These are phyloP conservation scores for Mya arenaria DNA, from an alignment of 1,140 invertebrate species.

Conservation along the genomic window DNA sequence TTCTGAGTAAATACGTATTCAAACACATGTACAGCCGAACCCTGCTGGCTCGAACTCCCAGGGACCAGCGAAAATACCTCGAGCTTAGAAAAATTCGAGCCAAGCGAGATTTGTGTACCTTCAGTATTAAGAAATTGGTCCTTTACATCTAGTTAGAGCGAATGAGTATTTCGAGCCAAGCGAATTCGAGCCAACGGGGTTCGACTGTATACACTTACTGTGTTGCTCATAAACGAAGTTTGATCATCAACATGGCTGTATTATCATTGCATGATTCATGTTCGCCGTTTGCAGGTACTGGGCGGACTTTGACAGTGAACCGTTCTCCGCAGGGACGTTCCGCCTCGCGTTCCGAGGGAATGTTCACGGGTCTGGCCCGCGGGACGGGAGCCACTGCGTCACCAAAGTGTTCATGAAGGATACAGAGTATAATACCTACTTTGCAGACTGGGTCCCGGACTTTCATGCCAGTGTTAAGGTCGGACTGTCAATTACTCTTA, in stretches of 20 bases:
- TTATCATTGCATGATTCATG: neutral
- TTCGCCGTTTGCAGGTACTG: neutral
- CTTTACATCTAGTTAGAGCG: neutral
- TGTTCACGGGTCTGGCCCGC: conserved; percentile 26
- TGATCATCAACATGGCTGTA: neutral
- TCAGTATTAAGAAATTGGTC: neutral
- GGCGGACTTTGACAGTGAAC: conserved; percentile 35
- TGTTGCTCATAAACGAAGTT: neutral
- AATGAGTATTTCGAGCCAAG: neutral
- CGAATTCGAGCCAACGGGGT: neutral
- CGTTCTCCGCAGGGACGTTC: conserved; percentile 2
- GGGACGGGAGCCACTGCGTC: conserved; percentile 15
- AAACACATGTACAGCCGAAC: too few relatives aligned
- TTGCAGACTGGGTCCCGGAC: conserved; percentile 27
- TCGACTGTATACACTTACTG: neutral
- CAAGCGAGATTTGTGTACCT: neutral
- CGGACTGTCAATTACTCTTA: too few relatives aligned
- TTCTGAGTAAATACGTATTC: too few relatives aligned
- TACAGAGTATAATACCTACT: conserved; percentile 10
- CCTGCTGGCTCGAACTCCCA: too few relatives aligned
- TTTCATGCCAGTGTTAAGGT: conserved; percentile 17
- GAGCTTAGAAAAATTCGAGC: too few relatives aligned
- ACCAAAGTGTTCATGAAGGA: conserved; percentile 44
- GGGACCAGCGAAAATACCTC: too few relatives aligned
- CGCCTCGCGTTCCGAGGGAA: conserved; percentile 13